Conservation (phyloP, 2,113 vertebrate species). For the Ictalurus punctatus region DNA sequence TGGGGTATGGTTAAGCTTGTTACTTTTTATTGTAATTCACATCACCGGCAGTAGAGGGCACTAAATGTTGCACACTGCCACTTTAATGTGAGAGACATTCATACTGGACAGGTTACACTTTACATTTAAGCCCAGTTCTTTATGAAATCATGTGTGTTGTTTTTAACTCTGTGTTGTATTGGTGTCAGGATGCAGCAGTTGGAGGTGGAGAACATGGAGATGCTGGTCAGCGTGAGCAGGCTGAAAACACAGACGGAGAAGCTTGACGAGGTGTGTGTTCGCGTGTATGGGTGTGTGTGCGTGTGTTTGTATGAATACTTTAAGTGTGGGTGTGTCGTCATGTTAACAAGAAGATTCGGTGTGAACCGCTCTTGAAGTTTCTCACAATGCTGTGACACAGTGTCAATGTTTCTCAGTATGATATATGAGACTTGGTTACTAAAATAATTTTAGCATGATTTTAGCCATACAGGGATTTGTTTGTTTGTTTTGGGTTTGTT, state of each 20-base stretch:
- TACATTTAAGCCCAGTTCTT: neutral
- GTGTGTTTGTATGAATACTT: neutral
- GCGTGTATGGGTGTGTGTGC: neutral
- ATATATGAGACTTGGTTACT: neutral
- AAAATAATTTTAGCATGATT: neutral
- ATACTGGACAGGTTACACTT: neutral
- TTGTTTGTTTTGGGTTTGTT: too few relatives aligned
- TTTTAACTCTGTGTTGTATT: neutral
- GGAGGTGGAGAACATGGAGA: conserved; percentile 88
- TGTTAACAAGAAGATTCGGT: neutral
- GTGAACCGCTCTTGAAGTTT: neutral
- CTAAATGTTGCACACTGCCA: neutral
- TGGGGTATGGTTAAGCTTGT: neutral
- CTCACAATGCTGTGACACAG: neutral
- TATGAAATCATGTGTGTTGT: neutral
- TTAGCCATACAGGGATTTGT: too few relatives aligned
- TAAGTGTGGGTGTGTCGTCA: neutral
- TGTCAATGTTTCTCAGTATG: neutral
- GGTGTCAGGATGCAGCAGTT: conserved; percentile 81
- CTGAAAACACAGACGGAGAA: conserved; percentile 90
- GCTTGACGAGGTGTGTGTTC: conserved; percentile 84
- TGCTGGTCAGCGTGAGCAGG: conserved; percentile 76
- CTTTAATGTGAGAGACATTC: neutral
- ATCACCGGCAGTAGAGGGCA: neutral
- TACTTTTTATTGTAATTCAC: neutral